Evolutionary conservation across 2,888 invertebrate species (phyloP).

Genomic region (Amiota communis): DNA sequence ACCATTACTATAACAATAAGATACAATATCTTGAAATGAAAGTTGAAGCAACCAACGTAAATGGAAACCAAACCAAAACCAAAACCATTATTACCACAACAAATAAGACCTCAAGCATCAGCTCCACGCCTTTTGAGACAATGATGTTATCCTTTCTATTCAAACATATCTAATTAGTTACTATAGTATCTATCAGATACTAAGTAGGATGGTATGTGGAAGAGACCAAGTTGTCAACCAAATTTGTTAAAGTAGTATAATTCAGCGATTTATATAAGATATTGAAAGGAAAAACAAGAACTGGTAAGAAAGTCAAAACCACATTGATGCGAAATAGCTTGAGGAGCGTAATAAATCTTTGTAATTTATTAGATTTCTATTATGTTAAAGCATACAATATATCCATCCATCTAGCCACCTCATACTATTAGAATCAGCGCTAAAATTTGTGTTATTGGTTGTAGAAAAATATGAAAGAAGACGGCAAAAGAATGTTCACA

Average conservation of each 20-base stretch:
- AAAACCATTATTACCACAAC: not conserved
- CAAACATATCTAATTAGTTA: slow-evolving; percentile 4
- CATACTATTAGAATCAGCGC: too few species aligned
- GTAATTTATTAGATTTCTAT: slow-evolving; percentile 61
- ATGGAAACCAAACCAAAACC: not conserved
- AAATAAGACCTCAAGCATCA: not conserved
- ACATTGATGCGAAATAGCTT: slow-evolving; percentile 23
- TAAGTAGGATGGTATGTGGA: too few species aligned
- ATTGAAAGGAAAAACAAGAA: not conserved
- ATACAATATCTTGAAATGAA: too few species aligned
- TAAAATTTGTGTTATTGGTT: too few species aligned
- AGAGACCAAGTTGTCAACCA: not conserved
- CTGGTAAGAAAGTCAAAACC: not conserved
- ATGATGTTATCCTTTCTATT: not conserved
- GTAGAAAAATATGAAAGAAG: too few species aligned
- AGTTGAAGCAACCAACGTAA: not conserved
- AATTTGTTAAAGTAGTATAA: not conserved
- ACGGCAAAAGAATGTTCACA: too few species aligned
- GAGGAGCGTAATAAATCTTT: slow-evolving; percentile 58
- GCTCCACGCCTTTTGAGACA: not conserved
- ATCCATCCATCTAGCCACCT: too few species aligned
- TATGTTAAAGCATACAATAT: slow-evolving; percentile 36
- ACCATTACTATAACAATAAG: too few species aligned
- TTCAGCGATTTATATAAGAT: not conserved
- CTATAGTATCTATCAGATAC: not conserved